Evolutionary conservation across 2,113 vertebrate genomes (phyloP).

Genomic region (Pagrus major): DNA sequence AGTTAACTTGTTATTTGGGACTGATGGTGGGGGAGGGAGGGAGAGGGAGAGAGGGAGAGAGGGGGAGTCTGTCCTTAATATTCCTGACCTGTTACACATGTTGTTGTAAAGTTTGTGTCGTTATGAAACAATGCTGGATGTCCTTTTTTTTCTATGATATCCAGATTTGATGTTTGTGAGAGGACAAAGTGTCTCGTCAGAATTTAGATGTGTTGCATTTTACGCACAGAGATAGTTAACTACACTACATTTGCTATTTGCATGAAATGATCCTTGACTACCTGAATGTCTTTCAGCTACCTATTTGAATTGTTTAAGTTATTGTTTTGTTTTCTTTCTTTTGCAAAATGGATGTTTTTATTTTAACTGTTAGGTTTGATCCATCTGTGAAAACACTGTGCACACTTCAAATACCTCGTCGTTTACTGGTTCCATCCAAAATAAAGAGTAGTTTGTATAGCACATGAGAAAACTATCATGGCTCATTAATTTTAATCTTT

Average conservation of each 20-base stretch:
- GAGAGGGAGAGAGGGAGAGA: background rate
- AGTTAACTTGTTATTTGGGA: constrained; percentile 84
- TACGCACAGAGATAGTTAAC: constrained; percentile 39
- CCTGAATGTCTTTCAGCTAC: constrained; percentile 84
- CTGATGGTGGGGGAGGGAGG: constrained; percentile 18
- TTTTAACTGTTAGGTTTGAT: constrained; percentile 42
- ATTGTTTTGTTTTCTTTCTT: too few species aligned
- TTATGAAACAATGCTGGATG: constrained; percentile 78
- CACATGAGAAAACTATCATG: constrained; percentile 5
- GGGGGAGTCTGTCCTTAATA: constrained; percentile 28
- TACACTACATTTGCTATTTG: constrained; percentile 57
- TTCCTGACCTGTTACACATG: constrained; percentile 73
- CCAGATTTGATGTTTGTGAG: constrained; percentile 90
- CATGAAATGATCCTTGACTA: constrained; percentile 77
- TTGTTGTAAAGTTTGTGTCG: constrained; percentile 88
- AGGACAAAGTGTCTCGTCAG: constrained; percentile 85
- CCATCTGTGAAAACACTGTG: constrained; percentile 79
- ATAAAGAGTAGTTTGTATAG: constrained; percentile 75
- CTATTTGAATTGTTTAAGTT: constrained; percentile 79
- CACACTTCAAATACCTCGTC: constrained; percentile 85
- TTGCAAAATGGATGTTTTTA: constrained; percentile 39
- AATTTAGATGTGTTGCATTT: constrained; percentile 90
- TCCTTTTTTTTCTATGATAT: constrained; percentile 83
- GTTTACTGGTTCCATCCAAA: constrained; percentile 57
- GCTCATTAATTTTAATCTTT: constrained; percentile 1